Evolutionary conservation across 2,797 vertebrate genomes (phyloP), one percentile per base, ranked within the genome.

Genomic region (Heterohyrax brucei): DNA sequence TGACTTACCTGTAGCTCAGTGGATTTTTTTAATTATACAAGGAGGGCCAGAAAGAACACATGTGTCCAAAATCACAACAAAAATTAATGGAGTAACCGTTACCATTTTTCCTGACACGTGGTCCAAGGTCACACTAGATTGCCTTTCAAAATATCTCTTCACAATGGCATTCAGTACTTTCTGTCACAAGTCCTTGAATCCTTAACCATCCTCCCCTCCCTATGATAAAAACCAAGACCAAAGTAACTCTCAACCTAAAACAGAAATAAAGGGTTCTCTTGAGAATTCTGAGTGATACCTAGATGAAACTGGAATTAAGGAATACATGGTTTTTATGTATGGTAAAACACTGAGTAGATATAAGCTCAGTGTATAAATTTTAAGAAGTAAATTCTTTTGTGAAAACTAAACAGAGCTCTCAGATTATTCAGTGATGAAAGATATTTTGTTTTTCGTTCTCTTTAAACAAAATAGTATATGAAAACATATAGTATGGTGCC

Each of bases 361-460:
- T 72, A 84, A 84, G 1, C 21, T 94, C 86, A 72, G 39, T 72
- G 24, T 79, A 7, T 70, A 26, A 82, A 72, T 80, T 44, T 56
- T 73, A 81, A 81, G 72, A 91, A 86, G 76, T 14, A 68, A 50
- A 39, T 87, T 70, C 28, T 95, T 94, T 87, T 18, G 26, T 83
- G n/a, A 44, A 83, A 72, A 73, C 33, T 22, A 68, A 70, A 46
- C 28, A 10, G 5, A 24, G 3, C 24, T 75, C 22, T 24, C 66
- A 61, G 28, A 28, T 59, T 30, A 77, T 61, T 79, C 22, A 22
- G 3, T 12, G 48, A 89, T 26, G 10, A 93, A 92, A 26, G 46
- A 3, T 21, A 26, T 53, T 93, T 39, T 66, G 21, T 56, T 68
- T 93, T 87, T 77, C 28, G 3, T 44, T 75, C 39, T 92, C 16